Evolutionary conservation across 2,113 vertebrate species (phyloP), one percentile per base, ranked within the genome.

Genomic region (Colistium nudipinnis): DNA sequence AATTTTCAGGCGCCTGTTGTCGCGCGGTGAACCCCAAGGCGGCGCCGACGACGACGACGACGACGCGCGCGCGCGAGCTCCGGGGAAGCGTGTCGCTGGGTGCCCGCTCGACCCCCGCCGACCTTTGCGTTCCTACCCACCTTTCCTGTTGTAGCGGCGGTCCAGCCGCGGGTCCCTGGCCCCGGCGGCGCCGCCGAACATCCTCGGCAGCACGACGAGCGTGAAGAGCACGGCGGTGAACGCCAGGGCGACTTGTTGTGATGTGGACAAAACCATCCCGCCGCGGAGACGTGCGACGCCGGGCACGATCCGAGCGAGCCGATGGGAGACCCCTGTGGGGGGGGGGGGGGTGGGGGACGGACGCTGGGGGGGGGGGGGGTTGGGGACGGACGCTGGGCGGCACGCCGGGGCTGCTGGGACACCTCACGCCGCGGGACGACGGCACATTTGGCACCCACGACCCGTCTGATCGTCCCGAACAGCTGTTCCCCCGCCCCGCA

Each of bases 161-260:
- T 91, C 92, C 49, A 79, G 78, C n/a, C 87, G 76, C 0, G 85
- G 14, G 0, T 92, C 89, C 8, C 88, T 91, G 2, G 70, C 17
- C 11, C 87, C 80, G 2, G 44, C 39, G 2, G 91, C 89, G 14
- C 83, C 88, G 1, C 88, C 90, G 25, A 94, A 89, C 74, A 95
- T 69, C 78, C 91, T 86, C 36, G 94, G 94, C 69, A 94, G 74
- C 20, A 92, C 88, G 8, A 94, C 69, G 38, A 94, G 91, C 6
- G 87, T 79, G 43, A 93, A 92, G 0, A 94, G 78, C 74, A 89
- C 87, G 24, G 79, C 88, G 17, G 91, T 89, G 65, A 93, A 91
- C 0, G 91, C 93, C 8, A 94, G 63, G 24, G 88, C 81, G 59
- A 88, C 83, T 78, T 94, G 94, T 54, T 94, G 94, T 7, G 79